Evolutionary conservation across 2,797 vertebrate genomes (phyloP).

Genomic region (Cichlasoma orientale): DNA sequence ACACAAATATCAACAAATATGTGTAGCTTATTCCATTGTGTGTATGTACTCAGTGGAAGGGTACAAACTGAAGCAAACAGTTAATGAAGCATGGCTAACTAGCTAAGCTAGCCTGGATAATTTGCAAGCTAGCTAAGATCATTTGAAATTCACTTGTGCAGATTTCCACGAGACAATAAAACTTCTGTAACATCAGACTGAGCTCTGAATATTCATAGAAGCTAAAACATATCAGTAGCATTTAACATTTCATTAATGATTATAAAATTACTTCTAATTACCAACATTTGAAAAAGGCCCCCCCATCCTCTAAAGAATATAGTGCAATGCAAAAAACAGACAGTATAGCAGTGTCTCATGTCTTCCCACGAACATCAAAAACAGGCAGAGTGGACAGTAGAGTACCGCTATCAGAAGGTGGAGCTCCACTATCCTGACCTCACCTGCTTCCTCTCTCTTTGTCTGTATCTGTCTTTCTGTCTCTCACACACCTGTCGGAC

Average conservation of each 20-base stretch:
- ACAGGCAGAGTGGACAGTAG: constrained; percentile 21
- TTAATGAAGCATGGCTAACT: no score
- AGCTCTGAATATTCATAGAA: background rate
- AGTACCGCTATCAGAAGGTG: background rate
- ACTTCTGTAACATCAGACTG: background rate
- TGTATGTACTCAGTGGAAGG: no score
- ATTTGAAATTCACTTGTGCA: no score
- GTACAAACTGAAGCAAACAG: no score
- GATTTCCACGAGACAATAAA: no score
- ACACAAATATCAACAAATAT: no score
- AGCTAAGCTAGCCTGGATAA: no score
- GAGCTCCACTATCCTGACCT: background rate
- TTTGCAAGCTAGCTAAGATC: background rate
- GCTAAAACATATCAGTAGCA: background rate
- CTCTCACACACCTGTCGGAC: constrained; percentile 7
- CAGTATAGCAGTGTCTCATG: background rate
- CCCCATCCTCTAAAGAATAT: background rate
- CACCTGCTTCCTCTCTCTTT: background rate
- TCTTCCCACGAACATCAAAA: constrained; percentile 20
- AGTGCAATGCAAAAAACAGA: background rate
- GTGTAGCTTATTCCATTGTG: no score
- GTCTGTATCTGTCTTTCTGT: background rate
- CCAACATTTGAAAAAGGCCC: background rate
- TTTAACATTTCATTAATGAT: background rate
- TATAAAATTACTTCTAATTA: no score